Conservation (phyloP, 2,113 vertebrate species). For the Rhineura floridana region DNA sequence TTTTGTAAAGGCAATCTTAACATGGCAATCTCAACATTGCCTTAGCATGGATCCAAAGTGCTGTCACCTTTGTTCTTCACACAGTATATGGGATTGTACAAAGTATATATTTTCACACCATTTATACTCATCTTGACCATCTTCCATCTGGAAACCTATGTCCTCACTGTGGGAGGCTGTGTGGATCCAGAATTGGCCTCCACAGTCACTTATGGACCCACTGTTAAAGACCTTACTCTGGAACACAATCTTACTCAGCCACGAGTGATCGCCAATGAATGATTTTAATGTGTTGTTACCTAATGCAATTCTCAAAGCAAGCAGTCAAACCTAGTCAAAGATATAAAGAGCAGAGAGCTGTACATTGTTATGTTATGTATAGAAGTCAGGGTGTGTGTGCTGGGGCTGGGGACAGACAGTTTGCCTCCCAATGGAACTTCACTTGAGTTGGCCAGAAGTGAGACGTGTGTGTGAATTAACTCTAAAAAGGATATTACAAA, state of each 20-base stretch:
- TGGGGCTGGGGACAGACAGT: background rate
- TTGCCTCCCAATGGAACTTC: background rate
- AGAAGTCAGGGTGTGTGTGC: background rate
- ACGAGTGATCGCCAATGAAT: too few species aligned
- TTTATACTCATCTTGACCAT: too few species aligned
- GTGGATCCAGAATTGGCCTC: too few species aligned
- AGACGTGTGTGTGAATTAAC: background rate
- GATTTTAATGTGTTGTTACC: background rate
- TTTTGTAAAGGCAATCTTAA: background rate
- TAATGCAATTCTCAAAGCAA: background rate
- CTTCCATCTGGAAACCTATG: too few species aligned
- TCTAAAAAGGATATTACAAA: background rate
- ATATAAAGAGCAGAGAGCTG: background rate
- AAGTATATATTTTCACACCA: too few species aligned
- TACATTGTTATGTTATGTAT: background rate
- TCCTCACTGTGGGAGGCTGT: too few species aligned
- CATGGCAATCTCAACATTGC: background rate
- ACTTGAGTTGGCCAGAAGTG: background rate
- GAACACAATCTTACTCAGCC: too few species aligned
- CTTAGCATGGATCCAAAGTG: background rate
- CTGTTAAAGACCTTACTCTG: too few species aligned
- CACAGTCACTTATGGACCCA: too few species aligned
- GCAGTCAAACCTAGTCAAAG: background rate
- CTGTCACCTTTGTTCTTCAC: background rate
- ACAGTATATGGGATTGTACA: too few species aligned